Evolutionary conservation across 2,797 vertebrate genomes (phyloP).

Genomic region (Anableps anableps): DNA sequence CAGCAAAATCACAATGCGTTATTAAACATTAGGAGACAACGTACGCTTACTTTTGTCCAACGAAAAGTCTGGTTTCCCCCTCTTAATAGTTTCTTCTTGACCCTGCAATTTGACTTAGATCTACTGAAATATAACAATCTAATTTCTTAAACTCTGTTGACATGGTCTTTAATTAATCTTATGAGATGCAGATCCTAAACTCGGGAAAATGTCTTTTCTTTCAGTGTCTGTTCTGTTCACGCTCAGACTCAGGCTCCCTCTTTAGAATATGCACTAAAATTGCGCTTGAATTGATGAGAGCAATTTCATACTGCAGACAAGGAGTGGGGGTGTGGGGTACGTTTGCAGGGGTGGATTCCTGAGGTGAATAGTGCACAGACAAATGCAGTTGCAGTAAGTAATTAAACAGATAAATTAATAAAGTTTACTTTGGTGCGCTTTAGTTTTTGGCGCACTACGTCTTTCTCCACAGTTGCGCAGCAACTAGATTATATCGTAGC

Average conservation of each 20-base stretch:
- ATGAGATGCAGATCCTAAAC: not conserved
- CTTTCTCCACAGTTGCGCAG: slow-evolving; percentile 54
- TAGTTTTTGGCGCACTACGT: not conserved
- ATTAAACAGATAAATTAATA: not conserved
- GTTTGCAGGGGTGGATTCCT: slow-evolving; percentile 60
- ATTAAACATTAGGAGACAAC: not conserved
- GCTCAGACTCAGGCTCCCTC: slow-evolving; percentile 73
- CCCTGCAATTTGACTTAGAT: not conserved
- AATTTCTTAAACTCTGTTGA: not conserved
- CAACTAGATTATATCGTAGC: slow-evolving; percentile 55
- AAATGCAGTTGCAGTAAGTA: not conserved
- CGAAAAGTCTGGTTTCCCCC: not conserved
- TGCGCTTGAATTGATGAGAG: slow-evolving; percentile 88
- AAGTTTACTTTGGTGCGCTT: not conserved
- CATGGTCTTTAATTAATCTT: not conserved
- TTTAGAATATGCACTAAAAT: slow-evolving; percentile 81
- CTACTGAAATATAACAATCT: not conserved
- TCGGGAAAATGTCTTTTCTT: slow-evolving; percentile 9
- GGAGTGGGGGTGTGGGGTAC: slow-evolving; percentile 12
- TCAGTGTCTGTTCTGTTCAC: slow-evolving; percentile 72
- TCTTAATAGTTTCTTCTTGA: not conserved
- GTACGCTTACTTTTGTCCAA: not conserved
- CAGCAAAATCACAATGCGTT: not conserved
- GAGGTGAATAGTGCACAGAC: not conserved
- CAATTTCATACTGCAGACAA: slow-evolving; percentile 79